Evolutionary conservation across 2,888 invertebrate species (phyloP), one percentile per base, ranked within the genome.

Genomic region (Agrotis exclamationis): DNA sequence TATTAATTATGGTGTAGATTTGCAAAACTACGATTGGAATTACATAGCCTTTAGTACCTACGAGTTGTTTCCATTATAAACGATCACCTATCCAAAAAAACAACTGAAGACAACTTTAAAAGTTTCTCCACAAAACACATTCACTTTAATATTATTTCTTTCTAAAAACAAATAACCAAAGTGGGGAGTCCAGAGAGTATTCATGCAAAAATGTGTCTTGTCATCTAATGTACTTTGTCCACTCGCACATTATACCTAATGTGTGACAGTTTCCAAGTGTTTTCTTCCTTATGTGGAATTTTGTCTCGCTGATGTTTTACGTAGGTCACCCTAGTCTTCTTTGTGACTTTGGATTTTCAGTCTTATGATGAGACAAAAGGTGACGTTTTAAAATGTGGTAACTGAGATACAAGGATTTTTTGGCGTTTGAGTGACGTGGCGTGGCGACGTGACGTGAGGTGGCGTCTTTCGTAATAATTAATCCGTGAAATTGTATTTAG

Each of bases 171-270:
- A 82, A 73, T 59, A 72, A 44, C 69, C 64, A 48, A 76, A 77
- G 68, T 70, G 58, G 60, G 14, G 60, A 70, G 75, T 75, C 74
- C 70, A 64, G 64, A 62, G 82, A 70, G 81, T 79, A 84, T 86
- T 87, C 87, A 88, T 86, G 87, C 85, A 87, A 86, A 86, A 90
- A 90, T 90, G 86, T 89, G 91, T 85, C 72, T 63, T 76, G 86
- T 91, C 91, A 91, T 70, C 85, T 89, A 90, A 91, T 91, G 87
- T 89, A 83, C 69, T 88, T 87, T 82, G 85, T 86, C 85, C 84
- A 84, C 71, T 71, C 64, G 57, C 78, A 60, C 66, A 39, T 58
- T 67, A 72, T 60, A 47, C 48, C n/a, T 78, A 71, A 71, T 72
- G 63, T 74, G 75, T 79, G 80, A 80, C 80, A 81, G 70, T 80